phyloP scores from a whole-genome alignment of 1,140 invertebrate species.

The Portunus trituberculatus region DNA sequence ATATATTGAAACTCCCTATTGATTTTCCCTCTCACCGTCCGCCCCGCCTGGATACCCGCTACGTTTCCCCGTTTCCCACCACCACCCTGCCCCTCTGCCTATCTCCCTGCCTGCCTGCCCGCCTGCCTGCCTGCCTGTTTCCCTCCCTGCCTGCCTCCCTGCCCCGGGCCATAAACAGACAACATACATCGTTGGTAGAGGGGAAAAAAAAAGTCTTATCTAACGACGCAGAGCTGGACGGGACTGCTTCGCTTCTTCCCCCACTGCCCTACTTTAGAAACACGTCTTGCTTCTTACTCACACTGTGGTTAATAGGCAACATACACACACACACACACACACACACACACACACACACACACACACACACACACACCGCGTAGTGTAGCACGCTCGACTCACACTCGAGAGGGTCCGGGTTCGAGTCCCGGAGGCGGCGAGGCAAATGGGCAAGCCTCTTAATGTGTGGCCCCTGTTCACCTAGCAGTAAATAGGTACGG shows the following conservation, averaged over 20 bases:
- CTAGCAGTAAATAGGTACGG: too few relatives aligned
- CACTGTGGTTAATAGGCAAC: background rate
- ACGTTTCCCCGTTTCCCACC: background rate
- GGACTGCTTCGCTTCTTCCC: background rate
- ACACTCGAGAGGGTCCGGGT: too few relatives aligned
- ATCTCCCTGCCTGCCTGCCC: too few relatives aligned
- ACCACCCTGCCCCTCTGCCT: background rate
- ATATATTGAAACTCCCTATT: constrained; percentile 14
- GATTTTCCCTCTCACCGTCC: background rate
- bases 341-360: background rate
- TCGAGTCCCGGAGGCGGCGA: too few relatives aligned
- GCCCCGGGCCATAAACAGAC: background rate
- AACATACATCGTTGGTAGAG: background rate
- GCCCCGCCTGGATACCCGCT: background rate
- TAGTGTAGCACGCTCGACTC: too few relatives aligned
- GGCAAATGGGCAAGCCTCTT: too few relatives aligned
- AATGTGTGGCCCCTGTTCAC: too few relatives aligned
- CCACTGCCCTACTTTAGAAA: background rate
- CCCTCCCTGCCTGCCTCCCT: too few relatives aligned
- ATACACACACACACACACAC: background rate
- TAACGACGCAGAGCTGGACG: background rate
- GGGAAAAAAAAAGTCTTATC: background rate
- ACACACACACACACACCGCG: constrained; percentile 11
- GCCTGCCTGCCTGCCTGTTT: too few relatives aligned
- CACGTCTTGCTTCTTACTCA: background rate